A percentile compares a stretch with the other conserved stretches of the same genome.
Evolutionary conservation across 2,113 vertebrate genomes (phyloP).

Genomic region (Bambusicola thoracicus): DNA sequence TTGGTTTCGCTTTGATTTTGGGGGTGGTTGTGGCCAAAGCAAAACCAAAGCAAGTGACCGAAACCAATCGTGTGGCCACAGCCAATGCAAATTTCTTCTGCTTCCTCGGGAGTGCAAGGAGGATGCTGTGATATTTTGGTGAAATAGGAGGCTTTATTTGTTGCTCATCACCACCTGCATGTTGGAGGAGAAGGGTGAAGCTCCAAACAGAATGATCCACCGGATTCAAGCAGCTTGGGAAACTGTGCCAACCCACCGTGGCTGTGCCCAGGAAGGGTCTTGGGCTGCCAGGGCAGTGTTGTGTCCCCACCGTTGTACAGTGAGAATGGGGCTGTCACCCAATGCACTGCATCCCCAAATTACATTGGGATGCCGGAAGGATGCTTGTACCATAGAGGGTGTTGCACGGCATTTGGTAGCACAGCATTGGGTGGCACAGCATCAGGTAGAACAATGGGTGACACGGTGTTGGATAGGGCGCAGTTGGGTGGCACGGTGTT

Average conservation of each 20-base stretch:
- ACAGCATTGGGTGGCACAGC: no score
- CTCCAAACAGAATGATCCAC: not conserved
- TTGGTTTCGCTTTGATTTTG: not conserved
- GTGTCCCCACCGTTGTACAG: rapidly evolving
- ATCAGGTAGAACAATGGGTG: not conserved
- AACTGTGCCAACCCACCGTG: not conserved
- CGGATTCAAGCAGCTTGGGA: not conserved
- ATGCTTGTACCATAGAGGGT: not conserved
- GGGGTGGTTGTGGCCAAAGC: not conserved
- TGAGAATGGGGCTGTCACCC: not conserved
- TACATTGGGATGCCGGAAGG: rapidly evolving
- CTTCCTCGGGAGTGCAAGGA: not conserved
- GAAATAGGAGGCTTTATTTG: not conserved
- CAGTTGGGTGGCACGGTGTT: no score
- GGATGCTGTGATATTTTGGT: not conserved
- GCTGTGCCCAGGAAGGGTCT: not conserved
- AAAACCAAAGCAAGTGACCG: no score
- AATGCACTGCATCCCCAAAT: not conserved
- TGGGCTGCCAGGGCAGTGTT: not conserved
- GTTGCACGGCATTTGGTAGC: not conserved
- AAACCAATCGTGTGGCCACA: not conserved
- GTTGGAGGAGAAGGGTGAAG: not conserved
- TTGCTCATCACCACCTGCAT: rapidly evolving
- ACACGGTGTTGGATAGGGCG: not conserved
- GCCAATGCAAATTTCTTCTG: rapidly evolving